These are phyloP conservation scores for Allolobophora icterica DNA, from an alignment of 2,888 invertebrate species.

Conservation along the genomic window DNA sequence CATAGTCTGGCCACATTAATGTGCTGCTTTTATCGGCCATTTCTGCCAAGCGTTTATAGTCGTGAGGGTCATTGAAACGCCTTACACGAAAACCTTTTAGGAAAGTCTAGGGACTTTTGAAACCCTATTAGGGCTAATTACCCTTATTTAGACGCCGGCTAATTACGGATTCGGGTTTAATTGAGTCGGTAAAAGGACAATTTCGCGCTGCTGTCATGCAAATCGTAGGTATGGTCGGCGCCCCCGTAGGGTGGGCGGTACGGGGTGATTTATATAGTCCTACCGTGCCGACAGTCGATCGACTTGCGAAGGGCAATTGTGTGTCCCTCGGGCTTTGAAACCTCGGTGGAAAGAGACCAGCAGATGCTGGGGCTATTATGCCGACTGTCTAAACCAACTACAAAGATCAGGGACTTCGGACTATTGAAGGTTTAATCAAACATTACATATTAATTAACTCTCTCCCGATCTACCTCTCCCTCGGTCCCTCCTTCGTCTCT, in stretches of 20 bases:
- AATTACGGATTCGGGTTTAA: conserved; percentile 17
- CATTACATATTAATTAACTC: conserved; percentile 17
- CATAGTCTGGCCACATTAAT: neutral
- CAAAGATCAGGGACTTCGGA: neutral
- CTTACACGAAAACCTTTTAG: neutral
- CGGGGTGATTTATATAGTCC: neutral
- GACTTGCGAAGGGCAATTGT: neutral
- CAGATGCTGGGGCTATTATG: neutral
- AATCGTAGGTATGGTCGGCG: neutral
- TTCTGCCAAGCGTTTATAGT: neutral
- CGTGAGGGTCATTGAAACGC: neutral
- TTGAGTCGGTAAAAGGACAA: conserved; percentile 1
- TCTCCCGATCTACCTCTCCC: neutral
- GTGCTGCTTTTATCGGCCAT: neutral
- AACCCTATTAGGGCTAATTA: conserved; percentile 4
- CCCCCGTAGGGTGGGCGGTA: neutral
- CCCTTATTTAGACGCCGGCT: neutral
- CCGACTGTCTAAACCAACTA: neutral
- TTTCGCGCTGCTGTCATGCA: conserved; percentile 17
- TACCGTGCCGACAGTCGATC: conserved; percentile 1
- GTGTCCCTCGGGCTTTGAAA: neutral
- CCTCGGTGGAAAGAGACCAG: neutral
- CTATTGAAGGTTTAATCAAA: conserved; percentile 11
- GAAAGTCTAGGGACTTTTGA: neutral
- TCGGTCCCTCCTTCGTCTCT: too few species aligned